Evolutionary conservation across 2,113 vertebrate species (phyloP).

Genomic region (Ammodytes dubius): DNA sequence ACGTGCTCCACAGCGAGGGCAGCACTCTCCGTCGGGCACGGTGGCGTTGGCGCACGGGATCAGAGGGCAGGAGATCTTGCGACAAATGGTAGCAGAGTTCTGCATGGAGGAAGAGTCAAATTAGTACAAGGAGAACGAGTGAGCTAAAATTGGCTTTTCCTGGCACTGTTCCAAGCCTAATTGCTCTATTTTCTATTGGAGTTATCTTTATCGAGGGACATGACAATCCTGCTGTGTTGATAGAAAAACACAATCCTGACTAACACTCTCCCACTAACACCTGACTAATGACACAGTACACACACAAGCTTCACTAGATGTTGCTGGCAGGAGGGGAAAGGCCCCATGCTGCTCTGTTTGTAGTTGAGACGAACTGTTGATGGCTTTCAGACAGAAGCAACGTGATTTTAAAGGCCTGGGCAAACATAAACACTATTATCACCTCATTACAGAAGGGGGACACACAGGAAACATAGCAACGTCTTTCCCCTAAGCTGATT

Average conservation of each 20-base stretch:
- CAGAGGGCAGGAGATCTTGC: conserved; percentile 95
- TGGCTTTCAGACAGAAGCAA: conserved; percentile 38
- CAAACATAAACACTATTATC: conserved; percentile 56
- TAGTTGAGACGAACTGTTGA: conserved; percentile 42
- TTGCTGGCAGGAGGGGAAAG: conserved; percentile 10
- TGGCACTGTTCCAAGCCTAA: conserved; percentile 57
- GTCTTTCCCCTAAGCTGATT: conserved; percentile 23
- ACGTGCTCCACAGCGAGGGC: conserved; percentile 94
- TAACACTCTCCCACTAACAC: conserved; percentile 40
- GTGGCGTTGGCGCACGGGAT: conserved; percentile 96
- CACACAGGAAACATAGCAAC: conserved; percentile 27
- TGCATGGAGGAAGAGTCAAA: conserved; percentile 71
- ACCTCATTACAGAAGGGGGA: conserved; percentile 32
- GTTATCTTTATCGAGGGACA: conserved; percentile 47
- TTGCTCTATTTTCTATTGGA: conserved; percentile 54
- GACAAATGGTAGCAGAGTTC: conserved; percentile 96
- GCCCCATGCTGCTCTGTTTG: conserved; percentile 48
- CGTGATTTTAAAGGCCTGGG: conserved; percentile 28
- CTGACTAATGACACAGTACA: conserved; percentile 50
- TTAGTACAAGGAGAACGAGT: conserved; percentile 51
- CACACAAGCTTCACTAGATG: conserved; percentile 16
- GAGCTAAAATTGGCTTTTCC: conserved; percentile 11
- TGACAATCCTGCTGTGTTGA: conserved; percentile 51
- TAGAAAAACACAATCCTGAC: conserved; percentile 38
- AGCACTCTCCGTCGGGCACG: conserved; percentile 97